Evolutionary conservation across 1,140 invertebrate species (phyloP).

Genomic region (Nylanderia fulva): DNA sequence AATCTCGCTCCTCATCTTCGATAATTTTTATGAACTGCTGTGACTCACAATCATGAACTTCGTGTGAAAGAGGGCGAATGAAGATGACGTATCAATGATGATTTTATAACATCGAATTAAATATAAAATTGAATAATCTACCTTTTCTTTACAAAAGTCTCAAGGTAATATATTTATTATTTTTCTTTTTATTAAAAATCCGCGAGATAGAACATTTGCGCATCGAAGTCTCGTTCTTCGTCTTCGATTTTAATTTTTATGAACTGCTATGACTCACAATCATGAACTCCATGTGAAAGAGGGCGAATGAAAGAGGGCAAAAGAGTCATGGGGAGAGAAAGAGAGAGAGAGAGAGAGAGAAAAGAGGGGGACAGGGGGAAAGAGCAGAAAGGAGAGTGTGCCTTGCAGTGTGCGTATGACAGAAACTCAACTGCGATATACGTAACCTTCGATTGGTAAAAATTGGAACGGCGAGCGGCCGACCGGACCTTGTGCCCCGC

Average conservation of each 20-base stretch:
- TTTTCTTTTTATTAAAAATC: too few relatives aligned
- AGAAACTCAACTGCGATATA: constrained; percentile 68
- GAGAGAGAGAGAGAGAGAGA: constrained; percentile 24
- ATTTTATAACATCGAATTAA: too few relatives aligned
- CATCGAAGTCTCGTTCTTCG: not conserved
- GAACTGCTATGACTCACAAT: constrained; percentile 66
- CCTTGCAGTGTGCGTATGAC: constrained; percentile 18
- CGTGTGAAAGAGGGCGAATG: too few relatives aligned
- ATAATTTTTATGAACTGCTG: too few relatives aligned
- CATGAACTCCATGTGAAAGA: constrained; percentile 36
- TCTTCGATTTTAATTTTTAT: constrained; percentile 70
- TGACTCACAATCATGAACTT: too few relatives aligned
- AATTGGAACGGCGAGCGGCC: constrained; percentile 79
- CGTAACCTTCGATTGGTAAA: constrained; percentile 81
- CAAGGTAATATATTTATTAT: too few relatives aligned
- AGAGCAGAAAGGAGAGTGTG: not conserved
- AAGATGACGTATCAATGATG: too few relatives aligned
- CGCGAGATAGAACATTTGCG: not conserved
- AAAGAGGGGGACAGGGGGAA: not conserved
- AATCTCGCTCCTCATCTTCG: too few relatives aligned
- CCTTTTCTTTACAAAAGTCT: too few relatives aligned
- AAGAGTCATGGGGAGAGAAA: not conserved
- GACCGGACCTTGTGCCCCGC: constrained; percentile 80
- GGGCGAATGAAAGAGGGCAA: constrained; percentile 29
- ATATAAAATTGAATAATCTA: too few relatives aligned